A percentile compares a stretch with the other conserved stretches of the same genome.
phyloP scores from a whole-genome alignment of 2,113 vertebrate species.

The Lathamus discolor region DNA sequence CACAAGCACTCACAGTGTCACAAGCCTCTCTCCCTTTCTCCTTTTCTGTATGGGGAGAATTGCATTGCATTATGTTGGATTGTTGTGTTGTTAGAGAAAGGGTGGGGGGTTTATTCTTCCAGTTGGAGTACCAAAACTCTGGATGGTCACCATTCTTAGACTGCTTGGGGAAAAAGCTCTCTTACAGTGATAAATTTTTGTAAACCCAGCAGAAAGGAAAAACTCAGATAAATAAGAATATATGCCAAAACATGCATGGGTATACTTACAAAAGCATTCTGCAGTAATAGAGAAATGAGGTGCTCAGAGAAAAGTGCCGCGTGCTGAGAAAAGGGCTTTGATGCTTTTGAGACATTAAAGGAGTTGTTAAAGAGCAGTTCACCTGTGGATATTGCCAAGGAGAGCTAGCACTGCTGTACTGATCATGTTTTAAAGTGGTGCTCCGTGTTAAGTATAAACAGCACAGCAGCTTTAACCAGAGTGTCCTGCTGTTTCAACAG shows the following conservation, averaged over 20 bases:
- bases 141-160: neutral
- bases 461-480: slow-evolving; percentile 8
- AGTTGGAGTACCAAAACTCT: neutral
- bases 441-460: neutral
- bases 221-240: neutral
- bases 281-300: neutral
- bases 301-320: neutral
- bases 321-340: slow-evolving; percentile 4
- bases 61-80: neutral
- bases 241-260: neutral
- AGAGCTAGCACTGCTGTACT: neutral
- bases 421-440: slow-evolving; percentile 29
- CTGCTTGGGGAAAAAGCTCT: neutral
- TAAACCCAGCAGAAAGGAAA: neutral
- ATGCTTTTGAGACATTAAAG: slow-evolving; percentile 9
- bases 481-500: neutral
- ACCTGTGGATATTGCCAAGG: slow-evolving; percentile 28
- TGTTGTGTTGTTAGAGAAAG: neutral
- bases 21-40: neutral
- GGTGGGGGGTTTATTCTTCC: neutral
- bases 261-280: neutral
- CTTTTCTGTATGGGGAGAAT: neutral
- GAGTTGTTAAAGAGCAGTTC: slow-evolving; percentile 25
- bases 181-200: neutral
- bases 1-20: neutral